These are phyloP conservation scores for Tanypteryx hageni DNA, from an alignment of 2,888 invertebrate species.

Conservation along the genomic window DNA sequence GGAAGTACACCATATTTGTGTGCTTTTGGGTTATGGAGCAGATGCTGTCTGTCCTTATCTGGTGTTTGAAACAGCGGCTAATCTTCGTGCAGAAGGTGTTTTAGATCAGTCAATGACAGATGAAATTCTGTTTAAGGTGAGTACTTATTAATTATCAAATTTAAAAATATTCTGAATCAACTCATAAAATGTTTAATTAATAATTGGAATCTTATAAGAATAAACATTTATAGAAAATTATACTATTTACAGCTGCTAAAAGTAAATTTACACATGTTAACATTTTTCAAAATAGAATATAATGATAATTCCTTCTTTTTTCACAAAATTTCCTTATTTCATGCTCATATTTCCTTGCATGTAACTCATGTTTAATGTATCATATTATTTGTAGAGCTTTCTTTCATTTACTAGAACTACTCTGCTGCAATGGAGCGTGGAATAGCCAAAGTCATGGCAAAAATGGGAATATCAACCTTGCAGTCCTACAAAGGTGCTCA, in stretches of 20 bases:
- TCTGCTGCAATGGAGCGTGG: conserved; percentile 94
- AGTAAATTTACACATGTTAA: too few relatives aligned
- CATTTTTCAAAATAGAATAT: too few relatives aligned
- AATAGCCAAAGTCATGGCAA: conserved; percentile 97
- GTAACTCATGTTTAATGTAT: neutral
- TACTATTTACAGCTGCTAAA: too few relatives aligned
- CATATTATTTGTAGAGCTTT: neutral
- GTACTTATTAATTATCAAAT: conserved; percentile 42
- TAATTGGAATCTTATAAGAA: neutral
- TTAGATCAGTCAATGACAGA: conserved; percentile 87
- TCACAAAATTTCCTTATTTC: too few relatives aligned
- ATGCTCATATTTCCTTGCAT: neutral
- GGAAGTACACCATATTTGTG: conserved; percentile 96
- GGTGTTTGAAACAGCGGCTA: conserved; percentile 94
- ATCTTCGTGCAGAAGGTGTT: conserved; percentile 90
- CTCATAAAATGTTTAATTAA: neutral
- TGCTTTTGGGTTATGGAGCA: conserved; percentile 96
- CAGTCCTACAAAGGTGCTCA: conserved; percentile 99
- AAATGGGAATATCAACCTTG: conserved; percentile 99
- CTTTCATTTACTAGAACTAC: conserved; percentile 80
- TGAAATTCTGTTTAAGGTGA: conserved; percentile 85
- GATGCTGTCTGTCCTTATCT: conserved; percentile 98
- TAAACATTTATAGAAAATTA: too few relatives aligned
- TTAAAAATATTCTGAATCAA: neutral
- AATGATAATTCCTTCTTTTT: too few relatives aligned